A percentile compares a stretch with the other conserved stretches of the same genome.
phyloP scores from a whole-genome alignment of 2,888 invertebrate species.

The Cinara cedri region DNA sequence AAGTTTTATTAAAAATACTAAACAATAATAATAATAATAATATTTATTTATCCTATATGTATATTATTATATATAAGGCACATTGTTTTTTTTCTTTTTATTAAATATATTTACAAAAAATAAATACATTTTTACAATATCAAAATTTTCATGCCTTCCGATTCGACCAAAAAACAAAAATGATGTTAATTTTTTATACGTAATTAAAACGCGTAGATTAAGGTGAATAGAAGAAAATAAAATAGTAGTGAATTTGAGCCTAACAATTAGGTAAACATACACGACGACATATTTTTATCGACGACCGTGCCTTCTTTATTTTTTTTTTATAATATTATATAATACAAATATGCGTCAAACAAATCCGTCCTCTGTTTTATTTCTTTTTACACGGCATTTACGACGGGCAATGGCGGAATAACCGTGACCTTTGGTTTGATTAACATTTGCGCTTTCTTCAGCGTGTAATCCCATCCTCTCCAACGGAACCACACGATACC shows the following conservation, averaged over 20 bases:
- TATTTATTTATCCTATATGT: background rate
- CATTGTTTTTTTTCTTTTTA: conserved; percentile 5
- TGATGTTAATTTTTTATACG: background rate
- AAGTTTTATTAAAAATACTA: conserved; percentile 39
- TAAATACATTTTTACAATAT: conserved; percentile 54
- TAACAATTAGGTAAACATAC: background rate
- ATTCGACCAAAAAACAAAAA: conserved; percentile 8
- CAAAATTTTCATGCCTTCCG: background rate
- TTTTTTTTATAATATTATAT: no score
- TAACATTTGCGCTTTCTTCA: conserved; percentile 90
- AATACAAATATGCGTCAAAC: no score
- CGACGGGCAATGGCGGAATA: conserved; percentile 37
- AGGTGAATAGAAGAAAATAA: conserved; percentile 25
- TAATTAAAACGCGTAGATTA: conserved; percentile 13
- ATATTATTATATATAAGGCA: conserved; percentile 43
- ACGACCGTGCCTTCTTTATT: background rate
- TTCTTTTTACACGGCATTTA: conserved; percentile 28
- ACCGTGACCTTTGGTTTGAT: conserved; percentile 72
- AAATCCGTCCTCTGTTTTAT: background rate
- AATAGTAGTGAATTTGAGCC: conserved; percentile 30
- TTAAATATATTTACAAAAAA: conserved; percentile 55
- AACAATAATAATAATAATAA: conserved; percentile 7
- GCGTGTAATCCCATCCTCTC: conserved; percentile 93
- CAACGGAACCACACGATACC: conserved; percentile 94
- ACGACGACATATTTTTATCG: background rate